Base-by-base conservation (phyloP, 2,888 invertebrate genomes). In the Temnothorax unifasciatus region DNA sequence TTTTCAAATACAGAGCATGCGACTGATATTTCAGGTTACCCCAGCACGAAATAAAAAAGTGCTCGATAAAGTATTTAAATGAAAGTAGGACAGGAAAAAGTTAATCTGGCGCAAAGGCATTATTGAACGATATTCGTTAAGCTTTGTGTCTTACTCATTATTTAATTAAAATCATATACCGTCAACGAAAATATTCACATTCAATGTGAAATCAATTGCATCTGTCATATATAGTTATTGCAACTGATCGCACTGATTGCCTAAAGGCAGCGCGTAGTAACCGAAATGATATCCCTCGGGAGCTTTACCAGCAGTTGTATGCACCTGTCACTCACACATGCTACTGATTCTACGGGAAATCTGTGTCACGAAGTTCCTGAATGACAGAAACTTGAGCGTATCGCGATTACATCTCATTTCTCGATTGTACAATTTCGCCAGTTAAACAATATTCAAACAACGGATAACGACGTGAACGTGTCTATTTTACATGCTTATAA, bases 131-230 rank as follows among this genome's bases (percentile, higher is more conserved):
- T 57, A 38, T 57, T 29, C 66, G 3, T 44, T 66, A 29, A 44
- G 34, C 1, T 29, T 8, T 9, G 4, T 57, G 4, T 57, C 41
- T 79, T 44, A 47, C 34, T 34, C 18, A 47, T 79, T 15, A 68
- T 18, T 79, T 57, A 69, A 79, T 79, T 68, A 44, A 44, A 57
- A 57, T 79, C 68, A 59, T 29, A 5, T 29, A 5, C 15, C 44
- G n/a, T 44, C 34, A 63, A 68, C 76, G 63, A 50, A 57, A 68
- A 68, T n/a, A 77, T 44, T 44, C 18, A 8, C 15, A 57, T 57
- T 57, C 47, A 68, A 68, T 68, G 34, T 34, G 34, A 34, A 79
- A 47, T 11, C 57, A 68, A 79, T 68, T n/a, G 68, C 68, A 68
- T 47, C 54, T 68, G 68, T 79, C 79, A 68, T 15, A 57, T n/a